Evolutionary conservation across 2,888 invertebrate species (phyloP).

Genomic region (Periphyllus acericola): DNA sequence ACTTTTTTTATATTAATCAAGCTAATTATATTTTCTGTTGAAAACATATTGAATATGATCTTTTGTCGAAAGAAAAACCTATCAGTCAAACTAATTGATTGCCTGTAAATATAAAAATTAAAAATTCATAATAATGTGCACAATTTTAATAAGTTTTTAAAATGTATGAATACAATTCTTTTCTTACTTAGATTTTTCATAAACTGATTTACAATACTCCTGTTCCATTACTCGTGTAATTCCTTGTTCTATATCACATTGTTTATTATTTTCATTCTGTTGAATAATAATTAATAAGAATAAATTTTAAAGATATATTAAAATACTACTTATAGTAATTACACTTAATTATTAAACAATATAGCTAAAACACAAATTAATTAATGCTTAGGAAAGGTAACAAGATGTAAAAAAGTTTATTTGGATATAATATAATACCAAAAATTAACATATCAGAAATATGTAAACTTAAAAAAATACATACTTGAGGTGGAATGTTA

Average conservation of each 20-base stretch:
- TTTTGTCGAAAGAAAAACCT: slow-evolving; percentile 32
- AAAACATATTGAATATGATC: slow-evolving; percentile 46
- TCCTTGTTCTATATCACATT: slow-evolving; percentile 25
- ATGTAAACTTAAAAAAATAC: background rate
- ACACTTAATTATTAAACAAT: too few species aligned
- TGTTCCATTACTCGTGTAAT: slow-evolving; percentile 44
- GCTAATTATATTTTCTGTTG: slow-evolving; percentile 32
- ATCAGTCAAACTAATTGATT: slow-evolving; percentile 41
- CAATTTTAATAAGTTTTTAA: background rate
- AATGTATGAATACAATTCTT: background rate
- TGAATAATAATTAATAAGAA: background rate
- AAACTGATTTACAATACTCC: slow-evolving; percentile 36
- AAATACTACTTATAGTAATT: background rate
- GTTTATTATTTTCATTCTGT: slow-evolving; percentile 26
- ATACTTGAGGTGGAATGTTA: slow-evolving; percentile 1
- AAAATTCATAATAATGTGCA: slow-evolving; percentile 4
- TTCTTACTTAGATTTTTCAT: slow-evolving; percentile 38
- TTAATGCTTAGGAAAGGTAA: too few species aligned
- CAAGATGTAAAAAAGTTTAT: background rate
- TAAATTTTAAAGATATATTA: background rate
- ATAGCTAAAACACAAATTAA: too few species aligned
- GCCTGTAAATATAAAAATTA: slow-evolving; percentile 24
- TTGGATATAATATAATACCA: background rate
- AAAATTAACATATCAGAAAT: background rate
- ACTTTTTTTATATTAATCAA: slow-evolving; percentile 54